Evolutionary conservation across 2,113 vertebrate species (phyloP).

Genomic region (Myodes glareolus): DNA sequence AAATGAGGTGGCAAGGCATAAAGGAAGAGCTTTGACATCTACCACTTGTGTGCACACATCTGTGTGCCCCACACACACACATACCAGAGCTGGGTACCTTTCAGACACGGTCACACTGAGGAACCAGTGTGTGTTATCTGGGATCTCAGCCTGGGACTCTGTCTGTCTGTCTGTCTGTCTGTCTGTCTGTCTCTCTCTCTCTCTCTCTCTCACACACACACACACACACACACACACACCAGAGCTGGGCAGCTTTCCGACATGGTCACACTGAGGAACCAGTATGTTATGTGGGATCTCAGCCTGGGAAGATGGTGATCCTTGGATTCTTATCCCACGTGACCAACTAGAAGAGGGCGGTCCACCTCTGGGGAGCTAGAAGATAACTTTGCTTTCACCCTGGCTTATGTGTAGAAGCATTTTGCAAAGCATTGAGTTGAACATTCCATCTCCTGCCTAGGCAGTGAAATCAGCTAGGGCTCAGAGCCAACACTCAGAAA

Average conservation of each 20-base stretch:
- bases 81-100: not conserved
- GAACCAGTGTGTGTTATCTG: not conserved
- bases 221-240: not conserved
- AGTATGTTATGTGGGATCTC: not conserved
- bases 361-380: not conserved
- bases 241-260: not conserved
- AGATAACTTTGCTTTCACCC: not conserved
- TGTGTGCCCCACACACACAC: not conserved
- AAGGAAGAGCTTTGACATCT: not conserved
- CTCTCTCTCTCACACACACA: not conserved
- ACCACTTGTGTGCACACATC: not conserved
- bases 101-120: not conserved
- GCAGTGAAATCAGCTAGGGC: not conserved
- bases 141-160: not conserved
- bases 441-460: accelerated
- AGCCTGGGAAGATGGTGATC: not conserved
- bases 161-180: too few relatives aligned
- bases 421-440: not conserved
- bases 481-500: not conserved
- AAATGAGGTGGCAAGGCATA: not conserved
- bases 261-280: not conserved
- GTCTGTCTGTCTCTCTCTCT: too few relatives aligned
- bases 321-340: too few relatives aligned
- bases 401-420: not conserved
- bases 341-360: not conserved